A percentile compares a stretch with the other conserved stretches of the same genome.
Evolutionary conservation across 2,888 invertebrate species (phyloP).

Genomic region (Diaperis boleti): DNA sequence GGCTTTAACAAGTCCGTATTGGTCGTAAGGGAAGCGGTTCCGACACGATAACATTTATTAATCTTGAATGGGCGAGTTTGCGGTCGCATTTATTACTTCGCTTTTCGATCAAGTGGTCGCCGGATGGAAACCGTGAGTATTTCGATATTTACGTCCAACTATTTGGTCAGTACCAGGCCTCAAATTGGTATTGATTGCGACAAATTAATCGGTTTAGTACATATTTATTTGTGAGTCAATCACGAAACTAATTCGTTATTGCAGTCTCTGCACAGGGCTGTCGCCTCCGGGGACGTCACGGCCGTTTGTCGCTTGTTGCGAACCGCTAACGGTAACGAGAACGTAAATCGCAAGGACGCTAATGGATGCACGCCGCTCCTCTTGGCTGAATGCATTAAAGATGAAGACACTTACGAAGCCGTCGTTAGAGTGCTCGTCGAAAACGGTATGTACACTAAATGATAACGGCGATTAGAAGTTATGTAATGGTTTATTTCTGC

Average conservation of each 20-base stretch:
- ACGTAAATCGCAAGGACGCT: slow-evolving; percentile 61
- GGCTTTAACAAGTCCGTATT: slow-evolving; percentile 17
- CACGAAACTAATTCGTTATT: background rate
- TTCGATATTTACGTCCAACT: no score
- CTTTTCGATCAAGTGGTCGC: slow-evolving; percentile 25
- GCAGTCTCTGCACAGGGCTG: slow-evolving; percentile 59
- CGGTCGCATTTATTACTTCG: slow-evolving; percentile 32
- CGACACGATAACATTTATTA: slow-evolving; percentile 30
- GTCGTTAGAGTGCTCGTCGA: slow-evolving; percentile 61
- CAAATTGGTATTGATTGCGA: no score
- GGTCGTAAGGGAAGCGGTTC: slow-evolving; percentile 32
- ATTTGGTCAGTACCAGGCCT: no score
- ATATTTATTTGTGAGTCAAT: no score
- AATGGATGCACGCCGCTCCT: slow-evolving; percentile 62
- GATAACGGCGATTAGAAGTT: no score
- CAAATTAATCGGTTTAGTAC: no score
- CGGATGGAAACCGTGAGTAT: slow-evolving; percentile 19
- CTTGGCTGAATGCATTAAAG: slow-evolving; percentile 60
- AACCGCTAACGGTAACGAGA: slow-evolving; percentile 54
- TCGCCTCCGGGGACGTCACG: slow-evolving; percentile 60
- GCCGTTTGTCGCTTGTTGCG: slow-evolving; percentile 59
- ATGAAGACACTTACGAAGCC: slow-evolving; percentile 56
- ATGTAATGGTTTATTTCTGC: no score
- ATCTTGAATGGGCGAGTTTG: slow-evolving; percentile 29
- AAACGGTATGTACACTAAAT: no score